These are phyloP conservation scores for Heliconius erato DNA, from an alignment of 2,888 invertebrate genomes.

Conservation along the genomic window DNA sequence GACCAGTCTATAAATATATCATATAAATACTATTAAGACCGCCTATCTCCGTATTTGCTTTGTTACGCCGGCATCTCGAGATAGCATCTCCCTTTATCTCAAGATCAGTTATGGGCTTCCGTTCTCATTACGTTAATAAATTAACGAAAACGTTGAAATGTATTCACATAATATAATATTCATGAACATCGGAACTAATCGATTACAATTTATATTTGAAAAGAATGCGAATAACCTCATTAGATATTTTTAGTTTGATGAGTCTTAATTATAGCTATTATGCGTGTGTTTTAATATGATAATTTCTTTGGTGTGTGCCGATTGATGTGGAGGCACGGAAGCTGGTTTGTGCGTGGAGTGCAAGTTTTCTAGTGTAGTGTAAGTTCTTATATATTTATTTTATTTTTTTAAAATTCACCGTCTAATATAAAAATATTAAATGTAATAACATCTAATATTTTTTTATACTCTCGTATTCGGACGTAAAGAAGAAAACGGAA, in stretches of 20 bases:
- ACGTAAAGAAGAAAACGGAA: too few species aligned
- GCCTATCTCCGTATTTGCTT: constrained; percentile 61
- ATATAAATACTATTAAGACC: constrained; percentile 27
- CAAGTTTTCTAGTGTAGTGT: background rate
- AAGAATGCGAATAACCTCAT: constrained; percentile 46
- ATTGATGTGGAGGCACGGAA: background rate
- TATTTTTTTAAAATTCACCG: too few species aligned
- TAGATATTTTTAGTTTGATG: constrained; percentile 32
- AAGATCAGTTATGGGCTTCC: constrained; percentile 62
- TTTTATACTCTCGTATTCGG: too few species aligned
- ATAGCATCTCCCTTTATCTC: constrained; percentile 62
- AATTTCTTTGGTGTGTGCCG: constrained; percentile 22
- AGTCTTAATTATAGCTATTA: constrained; percentile 37
- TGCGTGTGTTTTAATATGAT: constrained; percentile 15
- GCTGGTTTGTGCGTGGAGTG: background rate
- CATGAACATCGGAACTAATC: constrained; percentile 50
- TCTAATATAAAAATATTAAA: too few species aligned
- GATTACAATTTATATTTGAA: constrained; percentile 47
- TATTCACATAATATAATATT: constrained; percentile 50
- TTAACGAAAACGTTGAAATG: constrained; percentile 49
- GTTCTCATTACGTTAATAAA: constrained; percentile 50
- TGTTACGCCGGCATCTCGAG: constrained; percentile 58
- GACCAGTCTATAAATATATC: constrained; percentile 44
- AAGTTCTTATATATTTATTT: too few species aligned
- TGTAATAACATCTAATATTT: too few species aligned